These are phyloP conservation scores for Drosophila melanosoma DNA, from an alignment of 2,888 invertebrate species.

Conservation along the genomic window DNA sequence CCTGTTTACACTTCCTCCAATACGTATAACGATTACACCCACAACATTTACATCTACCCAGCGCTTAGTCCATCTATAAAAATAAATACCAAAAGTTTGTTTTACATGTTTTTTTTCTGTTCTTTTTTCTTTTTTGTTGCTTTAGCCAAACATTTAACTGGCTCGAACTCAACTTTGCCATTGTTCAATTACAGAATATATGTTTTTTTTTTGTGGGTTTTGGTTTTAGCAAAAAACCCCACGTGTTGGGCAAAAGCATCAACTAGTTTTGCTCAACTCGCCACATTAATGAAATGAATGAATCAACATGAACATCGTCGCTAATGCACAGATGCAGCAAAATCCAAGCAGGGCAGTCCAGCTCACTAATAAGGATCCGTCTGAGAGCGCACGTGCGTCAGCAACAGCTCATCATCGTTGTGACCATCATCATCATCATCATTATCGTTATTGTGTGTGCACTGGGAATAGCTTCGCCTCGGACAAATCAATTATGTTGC, in stretches of 20 bases:
- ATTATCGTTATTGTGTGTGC: constrained; percentile 1
- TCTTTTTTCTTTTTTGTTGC: no score
- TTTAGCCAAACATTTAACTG: constrained; percentile 51
- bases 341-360: constrained; percentile 23
- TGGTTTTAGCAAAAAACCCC: constrained; percentile 2
- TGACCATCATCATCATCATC: neutral
- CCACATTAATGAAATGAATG: constrained; percentile 65
- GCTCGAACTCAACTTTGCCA: constrained; percentile 32
- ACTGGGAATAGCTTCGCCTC: constrained; percentile 18
- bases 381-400: constrained; percentile 62
- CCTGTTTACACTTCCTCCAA: constrained; percentile 6
- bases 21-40: constrained; percentile 14
- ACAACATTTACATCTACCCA: constrained; percentile 18
- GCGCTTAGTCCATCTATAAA: constrained; percentile 32
- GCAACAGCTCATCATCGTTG: constrained; percentile 20
- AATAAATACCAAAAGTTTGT: constrained; percentile 43
- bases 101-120: neutral
- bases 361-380: constrained; percentile 59
- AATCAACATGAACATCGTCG: constrained; percentile 65
- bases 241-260: constrained; percentile 25
- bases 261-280: constrained; percentile 29
- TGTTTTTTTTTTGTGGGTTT: constrained; percentile 4
- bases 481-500: constrained; percentile 69
- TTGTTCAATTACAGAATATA: constrained; percentile 31
- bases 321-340: constrained; percentile 36